Base-by-base conservation (phyloP, 2,888 invertebrate genomes). In the Torymus auratus region DNA sequence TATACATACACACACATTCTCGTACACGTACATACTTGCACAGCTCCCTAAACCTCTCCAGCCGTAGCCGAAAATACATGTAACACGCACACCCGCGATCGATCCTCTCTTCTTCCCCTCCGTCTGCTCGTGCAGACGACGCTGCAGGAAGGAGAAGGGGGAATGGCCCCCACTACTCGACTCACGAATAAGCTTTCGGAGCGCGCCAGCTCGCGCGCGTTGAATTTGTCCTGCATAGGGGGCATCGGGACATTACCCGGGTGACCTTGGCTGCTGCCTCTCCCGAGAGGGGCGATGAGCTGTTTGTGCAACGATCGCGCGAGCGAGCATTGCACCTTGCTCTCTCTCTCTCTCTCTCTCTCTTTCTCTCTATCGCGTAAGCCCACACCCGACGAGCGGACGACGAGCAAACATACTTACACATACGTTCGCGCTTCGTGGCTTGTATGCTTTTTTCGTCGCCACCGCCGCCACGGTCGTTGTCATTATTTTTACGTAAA, bases 201-300 rank as follows among this genome's bases (percentile, higher is more conserved):
- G 58, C 56, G 41, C 12, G 28, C 61, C 55, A 15, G n/a, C 12
- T 17, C 5, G 58, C 14, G 61, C 12, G 55, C 53, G 55, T 14
- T 41, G 73, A 80, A 76, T 82, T 82, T 67, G 76, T 77, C 89
- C 89, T 88, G 89, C 88, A 88, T 89, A 90, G 90, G 90, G 90
- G 90, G 90, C 90, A 90, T 90, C 89, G 90, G 90, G 88, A 90
- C 90, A 89, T 90, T 90, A 89, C 90, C 90, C 90, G 90, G 89
- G 87, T 90, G 90, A 90, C 90, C 90, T 90, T 90, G 90, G 89
- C 86, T 88, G 88, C 58, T 78, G 84, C 85, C 80, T 83, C 86
- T 87, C 88, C 60, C 78, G 84, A 84, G 81, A 84, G 83, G 82
- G 82, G 76, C 81, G 67, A 75, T 75, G 62, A 55, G 85, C 83